phyloP scores from a whole-genome alignment of 2,113 vertebrate species.

The Bagarius yarrelli region DNA sequence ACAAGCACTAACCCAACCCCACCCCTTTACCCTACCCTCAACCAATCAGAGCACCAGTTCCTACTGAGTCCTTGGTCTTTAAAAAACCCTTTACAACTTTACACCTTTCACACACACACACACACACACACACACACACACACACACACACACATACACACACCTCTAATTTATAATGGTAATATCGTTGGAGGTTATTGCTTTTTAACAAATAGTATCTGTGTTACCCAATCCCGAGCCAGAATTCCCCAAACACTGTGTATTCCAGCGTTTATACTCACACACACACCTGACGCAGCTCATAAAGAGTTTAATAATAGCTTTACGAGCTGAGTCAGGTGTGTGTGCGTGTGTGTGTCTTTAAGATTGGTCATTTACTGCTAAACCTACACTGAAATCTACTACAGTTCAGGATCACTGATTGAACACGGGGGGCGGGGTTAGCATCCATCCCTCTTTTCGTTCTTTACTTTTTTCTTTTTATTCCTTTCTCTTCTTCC shows the following conservation, averaged over 20 bases:
- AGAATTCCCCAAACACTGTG: slow-evolving; percentile 2
- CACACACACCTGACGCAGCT: slow-evolving; percentile 6
- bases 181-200: neutral
- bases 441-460: neutral
- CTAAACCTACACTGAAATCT: neutral
- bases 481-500: neutral
- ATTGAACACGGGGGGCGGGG: neutral
- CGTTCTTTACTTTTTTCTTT: too few species aligned
- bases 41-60: neutral
- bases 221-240: neutral
- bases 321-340: slow-evolving; percentile 23
- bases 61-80: neutral
- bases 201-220: neutral
- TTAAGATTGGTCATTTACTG: neutral
- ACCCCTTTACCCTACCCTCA: neutral
- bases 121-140: neutral
- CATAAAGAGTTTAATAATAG: slow-evolving; percentile 2
- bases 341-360: slow-evolving; percentile 7
- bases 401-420: neutral
- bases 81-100: neutral
- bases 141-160: slow-evolving; percentile 7
- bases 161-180: slow-evolving; percentile 4
- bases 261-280: neutral
- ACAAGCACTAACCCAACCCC: neutral
- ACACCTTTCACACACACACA: neutral